phyloP scores from a whole-genome alignment of 2,888 invertebrate species.

The Eugnorisma glareosa region DNA sequence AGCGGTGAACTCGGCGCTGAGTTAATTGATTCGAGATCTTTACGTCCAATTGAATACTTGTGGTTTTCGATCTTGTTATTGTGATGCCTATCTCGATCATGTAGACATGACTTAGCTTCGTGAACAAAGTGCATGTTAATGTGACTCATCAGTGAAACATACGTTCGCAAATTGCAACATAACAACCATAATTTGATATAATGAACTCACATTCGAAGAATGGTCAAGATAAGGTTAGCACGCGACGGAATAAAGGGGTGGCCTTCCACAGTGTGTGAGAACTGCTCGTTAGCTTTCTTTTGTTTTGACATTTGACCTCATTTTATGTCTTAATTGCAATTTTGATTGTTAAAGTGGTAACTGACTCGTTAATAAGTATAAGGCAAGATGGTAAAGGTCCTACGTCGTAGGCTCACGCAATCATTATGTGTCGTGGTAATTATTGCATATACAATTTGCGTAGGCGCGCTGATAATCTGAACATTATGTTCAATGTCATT shows the following conservation, averaged over 20 bases:
- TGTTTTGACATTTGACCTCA: slow-evolving; percentile 68
- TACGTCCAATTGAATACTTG: background rate
- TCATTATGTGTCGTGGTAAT: slow-evolving; percentile 52
- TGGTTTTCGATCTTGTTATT: slow-evolving; percentile 37
- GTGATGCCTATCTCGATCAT: slow-evolving; percentile 46
- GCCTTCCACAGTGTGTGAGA: slow-evolving; percentile 68
- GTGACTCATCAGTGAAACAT: slow-evolving; percentile 78
- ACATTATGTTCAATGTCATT: slow-evolving; percentile 14
- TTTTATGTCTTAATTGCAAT: slow-evolving; percentile 66
- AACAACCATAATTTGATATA: slow-evolving; percentile 83
- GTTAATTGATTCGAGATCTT: slow-evolving; percentile 21
- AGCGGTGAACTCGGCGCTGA: slow-evolving; percentile 4
- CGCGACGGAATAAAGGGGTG: slow-evolving; percentile 73
- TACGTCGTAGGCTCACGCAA: slow-evolving; percentile 42
- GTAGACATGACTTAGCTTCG: slow-evolving; percentile 44
- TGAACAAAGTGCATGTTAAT: slow-evolving; percentile 67
- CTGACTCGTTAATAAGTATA: slow-evolving; percentile 16
- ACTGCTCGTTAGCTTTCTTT: slow-evolving; percentile 68
- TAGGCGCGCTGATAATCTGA: slow-evolving; percentile 63
- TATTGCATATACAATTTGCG: slow-evolving; percentile 62
- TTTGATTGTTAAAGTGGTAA: slow-evolving; percentile 31
- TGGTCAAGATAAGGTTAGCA: slow-evolving; percentile 75
- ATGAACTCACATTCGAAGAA: slow-evolving; percentile 78
- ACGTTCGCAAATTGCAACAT: slow-evolving; percentile 80
- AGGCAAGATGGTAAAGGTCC: slow-evolving; percentile 40